Evolutionary conservation across 2,113 vertebrate species (phyloP), one percentile per base, ranked within the genome.

Genomic region (Microtus oregoni): DNA sequence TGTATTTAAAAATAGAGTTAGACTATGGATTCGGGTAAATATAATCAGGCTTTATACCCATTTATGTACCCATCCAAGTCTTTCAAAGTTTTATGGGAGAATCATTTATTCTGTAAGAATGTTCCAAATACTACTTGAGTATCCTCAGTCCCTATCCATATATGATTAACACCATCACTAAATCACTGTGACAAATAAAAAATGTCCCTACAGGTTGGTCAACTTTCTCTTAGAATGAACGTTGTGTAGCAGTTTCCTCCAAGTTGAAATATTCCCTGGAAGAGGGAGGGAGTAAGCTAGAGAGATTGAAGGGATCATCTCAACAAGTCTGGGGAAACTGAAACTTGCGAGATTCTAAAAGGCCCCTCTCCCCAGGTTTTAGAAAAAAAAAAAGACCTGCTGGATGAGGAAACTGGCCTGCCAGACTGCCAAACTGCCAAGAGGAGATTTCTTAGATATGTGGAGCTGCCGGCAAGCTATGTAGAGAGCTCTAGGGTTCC

Each of bases 21-120:
- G 7, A 22, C 81, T 86, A 50, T 92, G 68, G 30, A 47, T 75
- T 90, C 61, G 73, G 17, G 58, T 90, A 4, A 93, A 87, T 92
- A 58, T 94, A 55, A 90, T 92, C n/a, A 96, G 61, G 41, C 61
- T 96, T 90, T 96, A 88, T 89, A 87, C 61, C 3, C 50, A 68
- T 6, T 52, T 70, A 58, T 86, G 26, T 58, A 89, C 65, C 41
- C 47, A 89, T 13, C 26, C 83, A 50, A 13, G 24, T 14, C 50
- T 50, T 68, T 10, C 22, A 67, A 73, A 65, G 10, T 61, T 44
- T 77, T 65, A 79, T 67, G 55, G 78, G 65, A 38, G n/a, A 85
- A 85, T 41, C 17, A 7, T 73, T 89, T 85, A 26, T 50, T 85
- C 38, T 86, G 52, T 70, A 28, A 58, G 50, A 58, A 90, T 79